These are phyloP conservation scores for Volucella inanis DNA, from an alignment of 2,888 invertebrate genomes.

Conservation along the genomic window DNA sequence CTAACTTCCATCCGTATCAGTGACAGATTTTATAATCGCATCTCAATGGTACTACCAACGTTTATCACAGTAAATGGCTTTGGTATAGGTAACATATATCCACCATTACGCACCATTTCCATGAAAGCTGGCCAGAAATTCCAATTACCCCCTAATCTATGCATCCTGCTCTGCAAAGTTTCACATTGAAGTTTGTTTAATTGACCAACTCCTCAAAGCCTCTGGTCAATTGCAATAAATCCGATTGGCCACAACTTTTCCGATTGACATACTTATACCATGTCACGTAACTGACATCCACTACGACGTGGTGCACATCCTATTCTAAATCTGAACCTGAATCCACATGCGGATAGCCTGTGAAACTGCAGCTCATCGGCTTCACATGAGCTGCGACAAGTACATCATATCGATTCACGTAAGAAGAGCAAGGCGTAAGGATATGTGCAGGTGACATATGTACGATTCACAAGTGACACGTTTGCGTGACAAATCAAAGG, in stretches of 20 bases:
- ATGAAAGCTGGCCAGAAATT: neutral
- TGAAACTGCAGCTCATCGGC: neutral
- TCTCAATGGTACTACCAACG: too few species aligned
- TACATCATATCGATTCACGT: neutral
- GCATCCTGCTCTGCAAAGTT: neutral
- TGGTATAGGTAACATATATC: neutral
- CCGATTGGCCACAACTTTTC: neutral
- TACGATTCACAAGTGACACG: constrained; percentile 20
- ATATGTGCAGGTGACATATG: neutral
- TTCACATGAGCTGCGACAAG: neutral
- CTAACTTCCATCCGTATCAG: too few species aligned
- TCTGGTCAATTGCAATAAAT: neutral
- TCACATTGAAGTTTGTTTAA: neutral
- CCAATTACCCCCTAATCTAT: neutral
- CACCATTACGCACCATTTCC: neutral
- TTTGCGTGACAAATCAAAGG: constrained; percentile 59
- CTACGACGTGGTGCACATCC: neutral
- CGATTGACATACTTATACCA: neutral
- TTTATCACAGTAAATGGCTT: too few species aligned
- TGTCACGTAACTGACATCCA: neutral
- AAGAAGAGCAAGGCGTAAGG: too few species aligned
- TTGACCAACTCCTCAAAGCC: neutral
- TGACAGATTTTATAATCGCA: too few species aligned
- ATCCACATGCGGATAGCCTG: neutral
- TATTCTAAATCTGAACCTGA: neutral